Percentiles rank a stretch among this genome's conserved stretches.
phyloP scores from a whole-genome alignment of 2,797 vertebrate species.

The Mormyrops boulengeri region DNA sequence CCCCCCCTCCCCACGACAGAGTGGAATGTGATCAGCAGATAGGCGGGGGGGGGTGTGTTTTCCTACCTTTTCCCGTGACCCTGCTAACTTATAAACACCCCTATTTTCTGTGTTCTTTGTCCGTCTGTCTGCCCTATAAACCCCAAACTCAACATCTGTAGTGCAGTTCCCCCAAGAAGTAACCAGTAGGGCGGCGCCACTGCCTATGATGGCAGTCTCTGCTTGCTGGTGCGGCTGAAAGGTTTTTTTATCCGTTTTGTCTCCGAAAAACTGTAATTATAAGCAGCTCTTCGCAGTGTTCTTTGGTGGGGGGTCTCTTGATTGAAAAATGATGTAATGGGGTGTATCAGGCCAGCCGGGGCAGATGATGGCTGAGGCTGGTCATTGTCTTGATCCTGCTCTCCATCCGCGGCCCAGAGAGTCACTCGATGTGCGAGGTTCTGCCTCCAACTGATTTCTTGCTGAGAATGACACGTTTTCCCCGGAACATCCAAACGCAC shows the following conservation, averaged over 20 bases:
- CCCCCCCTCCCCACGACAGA: background rate
- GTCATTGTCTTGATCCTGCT: too few species aligned
- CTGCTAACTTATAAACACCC: background rate
- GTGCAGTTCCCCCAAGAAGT: background rate
- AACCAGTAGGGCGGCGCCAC: background rate
- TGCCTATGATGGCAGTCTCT: background rate
- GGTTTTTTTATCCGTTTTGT: background rate
- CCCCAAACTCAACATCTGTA: background rate
- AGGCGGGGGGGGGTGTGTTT: background rate
- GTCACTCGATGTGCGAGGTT: background rate
- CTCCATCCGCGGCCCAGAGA: background rate
- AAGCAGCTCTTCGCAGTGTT: background rate
- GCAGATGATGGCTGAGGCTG: background rate
- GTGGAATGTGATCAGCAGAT: background rate
- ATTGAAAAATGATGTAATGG: background rate
- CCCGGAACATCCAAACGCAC: background rate
- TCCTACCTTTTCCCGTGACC: background rate
- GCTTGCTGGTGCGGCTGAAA: background rate
- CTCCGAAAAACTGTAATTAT: background rate
- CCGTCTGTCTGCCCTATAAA: background rate
- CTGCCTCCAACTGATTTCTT: background rate
- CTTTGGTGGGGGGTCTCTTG: background rate
- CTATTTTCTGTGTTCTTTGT: background rate
- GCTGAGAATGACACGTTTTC: background rate
- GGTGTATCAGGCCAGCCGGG: background rate